phyloP scores from a whole-genome alignment of 2,797 vertebrate genomes.

The Somateria mollissima region DNA sequence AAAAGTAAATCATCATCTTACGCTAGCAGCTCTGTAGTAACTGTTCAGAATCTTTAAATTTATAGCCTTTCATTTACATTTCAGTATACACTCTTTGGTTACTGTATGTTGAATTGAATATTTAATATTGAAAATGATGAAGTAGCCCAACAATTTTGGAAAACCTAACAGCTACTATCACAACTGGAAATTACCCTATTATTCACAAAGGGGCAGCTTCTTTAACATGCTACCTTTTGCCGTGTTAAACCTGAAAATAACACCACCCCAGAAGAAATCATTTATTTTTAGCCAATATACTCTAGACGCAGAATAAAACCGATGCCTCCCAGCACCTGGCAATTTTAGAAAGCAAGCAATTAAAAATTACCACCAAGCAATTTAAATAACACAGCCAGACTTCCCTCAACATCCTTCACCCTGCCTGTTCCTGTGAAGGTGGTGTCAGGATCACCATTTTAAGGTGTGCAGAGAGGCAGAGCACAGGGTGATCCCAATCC shows the following conservation, averaged over 20 bases:
- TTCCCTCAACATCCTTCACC: background rate
- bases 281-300: constrained; percentile 6
- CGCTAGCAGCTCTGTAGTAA: background rate
- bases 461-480: background rate
- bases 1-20: background rate
- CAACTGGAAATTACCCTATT: background rate
- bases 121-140: background rate
- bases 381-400: background rate
- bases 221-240: background rate
- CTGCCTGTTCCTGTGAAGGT: background rate
- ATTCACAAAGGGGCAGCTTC: background rate
- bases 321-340: background rate
- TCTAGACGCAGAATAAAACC: background rate
- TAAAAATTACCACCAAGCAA: constrained; percentile 18
- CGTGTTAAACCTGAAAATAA: constrained; percentile 22
- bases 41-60: background rate
- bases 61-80: background rate
- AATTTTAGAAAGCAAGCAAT: constrained; percentile 39
- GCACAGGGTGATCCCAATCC: background rate
- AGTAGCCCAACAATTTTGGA: background rate
- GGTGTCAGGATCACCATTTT: background rate
- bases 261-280: background rate
- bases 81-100: background rate
- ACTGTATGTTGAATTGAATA: background rate
- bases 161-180: background rate